These are phyloP conservation scores for Eupithecia abbreviata DNA, from an alignment of 2,888 invertebrate species.

Conservation along the genomic window DNA sequence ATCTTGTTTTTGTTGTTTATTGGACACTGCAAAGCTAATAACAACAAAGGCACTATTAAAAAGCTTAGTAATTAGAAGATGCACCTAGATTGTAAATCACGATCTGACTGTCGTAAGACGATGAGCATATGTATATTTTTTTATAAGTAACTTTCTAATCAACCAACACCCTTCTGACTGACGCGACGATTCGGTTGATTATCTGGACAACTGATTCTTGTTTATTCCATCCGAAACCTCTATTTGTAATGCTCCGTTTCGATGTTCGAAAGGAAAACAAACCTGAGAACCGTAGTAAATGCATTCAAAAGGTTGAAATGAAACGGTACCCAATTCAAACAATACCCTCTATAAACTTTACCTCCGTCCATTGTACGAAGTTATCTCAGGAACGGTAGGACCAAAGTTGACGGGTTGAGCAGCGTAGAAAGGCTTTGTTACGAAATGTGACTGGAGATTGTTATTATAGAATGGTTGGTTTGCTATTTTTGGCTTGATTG, in stretches of 20 bases:
- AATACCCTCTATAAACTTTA: slow-evolving; percentile 21
- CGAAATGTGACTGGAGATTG: slow-evolving; percentile 20
- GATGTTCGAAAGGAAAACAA: slow-evolving; percentile 1
- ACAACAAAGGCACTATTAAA: too few species aligned
- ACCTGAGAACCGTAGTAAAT: slow-evolving; percentile 9
- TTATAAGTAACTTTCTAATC: too few species aligned
- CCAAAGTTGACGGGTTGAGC: slow-evolving; percentile 32
- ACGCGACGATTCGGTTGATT: background rate
- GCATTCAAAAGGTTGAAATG: slow-evolving; percentile 22
- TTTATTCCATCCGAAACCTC: background rate
- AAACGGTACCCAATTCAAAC: slow-evolving; percentile 23
- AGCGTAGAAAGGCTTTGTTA: slow-evolving; percentile 34
- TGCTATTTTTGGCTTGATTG: slow-evolving; percentile 10
- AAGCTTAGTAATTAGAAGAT: too few species aligned
- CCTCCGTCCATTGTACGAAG: slow-evolving; percentile 29
- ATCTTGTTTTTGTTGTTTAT: too few species aligned
- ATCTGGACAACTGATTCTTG: background rate
- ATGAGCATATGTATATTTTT: too few species aligned
- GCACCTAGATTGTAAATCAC: too few species aligned
- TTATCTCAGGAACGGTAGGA: slow-evolving; percentile 29
- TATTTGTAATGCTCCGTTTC: background rate
- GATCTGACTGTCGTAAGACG: too few species aligned
- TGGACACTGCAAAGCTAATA: too few species aligned
- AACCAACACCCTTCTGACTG: too few species aligned
- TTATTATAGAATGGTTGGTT: slow-evolving; percentile 18